Conservation (phyloP, 2,888 invertebrate genomes). For the Cheiracanthium punctorium region DNA sequence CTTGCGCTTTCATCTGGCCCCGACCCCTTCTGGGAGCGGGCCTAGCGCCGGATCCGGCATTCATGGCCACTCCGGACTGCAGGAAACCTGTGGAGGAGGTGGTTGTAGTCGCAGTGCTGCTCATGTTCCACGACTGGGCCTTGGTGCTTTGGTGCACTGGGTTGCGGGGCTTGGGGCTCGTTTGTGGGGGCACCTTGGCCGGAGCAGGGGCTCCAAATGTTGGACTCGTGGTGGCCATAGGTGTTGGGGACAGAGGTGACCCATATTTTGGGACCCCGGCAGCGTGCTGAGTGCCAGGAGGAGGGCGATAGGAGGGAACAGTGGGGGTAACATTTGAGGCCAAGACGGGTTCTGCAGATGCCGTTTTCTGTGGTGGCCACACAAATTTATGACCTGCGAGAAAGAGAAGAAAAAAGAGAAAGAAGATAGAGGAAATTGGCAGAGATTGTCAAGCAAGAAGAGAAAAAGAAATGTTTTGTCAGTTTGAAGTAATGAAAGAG, state of each 20-base stretch:
- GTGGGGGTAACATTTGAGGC: constrained; percentile 72
- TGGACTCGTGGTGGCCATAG: background rate
- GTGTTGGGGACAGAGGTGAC: constrained; percentile 30
- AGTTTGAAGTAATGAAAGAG: constrained; percentile 52
- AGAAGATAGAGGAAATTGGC: constrained; percentile 27
- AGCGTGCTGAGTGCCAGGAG: constrained; percentile 68
- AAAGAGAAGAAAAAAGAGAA: constrained; percentile 26
- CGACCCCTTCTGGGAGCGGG: constrained; percentile 88
- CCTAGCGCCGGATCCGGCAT: constrained; percentile 69
- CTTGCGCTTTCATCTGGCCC: constrained; percentile 88
- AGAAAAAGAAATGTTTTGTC: constrained; percentile 9
- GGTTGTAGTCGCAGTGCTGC: constrained; percentile 29
- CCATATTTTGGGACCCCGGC: constrained; percentile 12
- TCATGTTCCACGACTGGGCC: constrained; percentile 58
- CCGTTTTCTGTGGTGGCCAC: constrained; percentile 80
- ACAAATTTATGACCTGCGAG: constrained; percentile 73
- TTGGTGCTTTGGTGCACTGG: constrained; percentile 70
- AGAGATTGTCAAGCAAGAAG: background rate
- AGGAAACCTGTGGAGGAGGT: constrained; percentile 44
- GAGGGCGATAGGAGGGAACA: constrained; percentile 64
- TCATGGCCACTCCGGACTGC: constrained; percentile 53
- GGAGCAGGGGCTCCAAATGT: constrained; percentile 12
- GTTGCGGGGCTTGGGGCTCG: constrained; percentile 70
- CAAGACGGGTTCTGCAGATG: constrained; percentile 76
- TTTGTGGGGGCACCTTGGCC: constrained; percentile 70